Evolutionary conservation across 37 sponge, comb jelly and placozoan genomes (phyloP).

Genomic region (Hormiphora californensis): DNA sequence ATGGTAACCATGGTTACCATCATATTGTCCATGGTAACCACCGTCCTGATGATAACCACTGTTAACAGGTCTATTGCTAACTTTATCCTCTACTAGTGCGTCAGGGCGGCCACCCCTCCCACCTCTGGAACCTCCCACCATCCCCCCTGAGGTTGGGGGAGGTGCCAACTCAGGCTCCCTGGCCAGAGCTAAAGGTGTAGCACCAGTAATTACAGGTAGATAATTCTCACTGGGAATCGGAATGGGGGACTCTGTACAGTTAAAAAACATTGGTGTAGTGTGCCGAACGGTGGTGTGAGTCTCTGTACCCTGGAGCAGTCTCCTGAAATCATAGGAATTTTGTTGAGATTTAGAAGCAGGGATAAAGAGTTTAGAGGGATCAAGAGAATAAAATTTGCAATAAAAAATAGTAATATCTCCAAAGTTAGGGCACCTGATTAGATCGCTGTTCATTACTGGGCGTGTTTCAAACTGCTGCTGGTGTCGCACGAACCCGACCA

Average conservation of each 20-base stretch:
- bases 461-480: background rate
- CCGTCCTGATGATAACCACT: too few relatives aligned
- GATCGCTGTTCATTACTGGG: background rate
- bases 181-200: background rate
- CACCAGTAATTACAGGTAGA: conserved; percentile 4
- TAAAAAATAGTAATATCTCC: background rate
- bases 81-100: background rate
- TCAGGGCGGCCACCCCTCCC: background rate
- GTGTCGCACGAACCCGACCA: conserved; percentile 23
- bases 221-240: conserved; percentile 29
- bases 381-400: too few relatives aligned
- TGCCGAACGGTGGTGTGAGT: background rate
- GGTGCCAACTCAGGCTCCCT: background rate
- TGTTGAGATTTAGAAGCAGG: too few relatives aligned
- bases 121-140: background rate
- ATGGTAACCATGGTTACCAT: too few relatives aligned
- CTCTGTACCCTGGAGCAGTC: background rate
- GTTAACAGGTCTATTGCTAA: too few relatives aligned
- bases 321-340: too few relatives aligned
- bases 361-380: too few relatives aligned
- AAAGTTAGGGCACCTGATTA: conserved; percentile 6
- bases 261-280: conserved; percentile 9
- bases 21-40: too few relatives aligned
- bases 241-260: background rate
- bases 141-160: background rate